Evolutionary conservation across 2,113 vertebrate species (phyloP).

Genomic region (Nanorana parkeri): DNA sequence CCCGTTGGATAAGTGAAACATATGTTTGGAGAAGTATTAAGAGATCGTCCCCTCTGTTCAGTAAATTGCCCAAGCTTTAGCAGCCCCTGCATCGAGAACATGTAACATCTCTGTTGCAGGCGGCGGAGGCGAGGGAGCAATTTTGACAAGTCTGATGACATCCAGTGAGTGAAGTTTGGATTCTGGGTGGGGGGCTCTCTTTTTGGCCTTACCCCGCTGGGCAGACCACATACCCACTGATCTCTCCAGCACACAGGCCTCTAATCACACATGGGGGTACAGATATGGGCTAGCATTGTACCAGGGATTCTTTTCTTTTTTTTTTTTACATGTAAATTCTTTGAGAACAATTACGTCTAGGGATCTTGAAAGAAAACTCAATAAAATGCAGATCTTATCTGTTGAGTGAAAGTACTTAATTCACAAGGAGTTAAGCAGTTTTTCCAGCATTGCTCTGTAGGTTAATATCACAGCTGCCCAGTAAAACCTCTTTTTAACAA

Average conservation of each 20-base stretch:
- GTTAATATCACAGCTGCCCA: constrained; percentile 93
- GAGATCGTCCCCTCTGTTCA: no score
- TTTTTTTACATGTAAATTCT: constrained; percentile 1
- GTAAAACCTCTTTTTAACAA: constrained; percentile 90
- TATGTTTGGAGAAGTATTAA: no score
- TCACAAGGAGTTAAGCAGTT: constrained; percentile 82
- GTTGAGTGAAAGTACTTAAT: constrained; percentile 62
- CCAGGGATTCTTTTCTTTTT: constrained; percentile 59
- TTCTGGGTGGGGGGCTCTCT: not conserved
- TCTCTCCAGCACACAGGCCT: constrained; percentile 22
- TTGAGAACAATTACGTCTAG: constrained; percentile 60
- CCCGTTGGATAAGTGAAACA: no score
- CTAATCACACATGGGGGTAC: constrained; percentile 33
- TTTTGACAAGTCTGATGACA: constrained; percentile 50
- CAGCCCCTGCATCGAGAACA: not conserved
- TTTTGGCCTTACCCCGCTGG: constrained; percentile 5
- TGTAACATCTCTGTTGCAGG: constrained; percentile 13
- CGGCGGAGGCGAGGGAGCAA: constrained; percentile 32
- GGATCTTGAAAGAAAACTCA: constrained; percentile 61
- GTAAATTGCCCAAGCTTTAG: no score
- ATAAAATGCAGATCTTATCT: constrained; percentile 60
- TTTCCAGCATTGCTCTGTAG: constrained; percentile 75
- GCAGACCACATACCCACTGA: constrained; percentile 19
- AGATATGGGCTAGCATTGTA: constrained; percentile 55
- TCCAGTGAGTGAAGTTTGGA: constrained; percentile 39